Evolutionary conservation across 2,113 vertebrate species (phyloP).

Genomic region (Myiozetetes cayanensis): DNA sequence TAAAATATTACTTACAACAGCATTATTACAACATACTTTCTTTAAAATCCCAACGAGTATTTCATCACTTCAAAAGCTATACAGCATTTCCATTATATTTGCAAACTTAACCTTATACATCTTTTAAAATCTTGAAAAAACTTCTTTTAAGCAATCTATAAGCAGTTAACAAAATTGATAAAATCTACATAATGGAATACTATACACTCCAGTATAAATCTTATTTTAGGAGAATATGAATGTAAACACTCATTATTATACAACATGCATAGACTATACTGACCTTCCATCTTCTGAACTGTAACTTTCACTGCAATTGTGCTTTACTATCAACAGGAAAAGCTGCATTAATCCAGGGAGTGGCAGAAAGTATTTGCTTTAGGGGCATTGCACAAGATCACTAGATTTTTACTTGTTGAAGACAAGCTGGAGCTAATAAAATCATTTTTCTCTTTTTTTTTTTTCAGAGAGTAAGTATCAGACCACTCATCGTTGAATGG

Average conservation of each 20-base stretch:
- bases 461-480: background rate
- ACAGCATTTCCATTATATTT: slow-evolving; percentile 80
- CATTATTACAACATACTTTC: slow-evolving; percentile 74
- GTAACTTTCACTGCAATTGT: slow-evolving; percentile 67
- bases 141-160: slow-evolving; percentile 77
- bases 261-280: slow-evolving; percentile 81
- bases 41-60: slow-evolving; percentile 74
- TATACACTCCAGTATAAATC: slow-evolving; percentile 73
- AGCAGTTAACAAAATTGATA: slow-evolving; percentile 79
- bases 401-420: slow-evolving; percentile 28
- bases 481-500: background rate
- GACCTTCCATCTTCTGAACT: slow-evolving; percentile 70
- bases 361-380: slow-evolving; percentile 44
- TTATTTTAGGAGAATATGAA: slow-evolving; percentile 73
- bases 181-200: slow-evolving; percentile 78
- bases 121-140: slow-evolving; percentile 79
- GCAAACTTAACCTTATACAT: slow-evolving; percentile 84
- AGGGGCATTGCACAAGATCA: slow-evolving; percentile 58
- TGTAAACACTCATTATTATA: slow-evolving; percentile 81
- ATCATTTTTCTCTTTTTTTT: background rate
- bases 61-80: slow-evolving; percentile 80
- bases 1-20: slow-evolving; percentile 78
- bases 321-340: slow-evolving; percentile 69
- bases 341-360: slow-evolving; percentile 61
- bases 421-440: slow-evolving; percentile 38